Conservation (phyloP, 2,888 invertebrate species). For the Watsonalla cultraria region DNA sequence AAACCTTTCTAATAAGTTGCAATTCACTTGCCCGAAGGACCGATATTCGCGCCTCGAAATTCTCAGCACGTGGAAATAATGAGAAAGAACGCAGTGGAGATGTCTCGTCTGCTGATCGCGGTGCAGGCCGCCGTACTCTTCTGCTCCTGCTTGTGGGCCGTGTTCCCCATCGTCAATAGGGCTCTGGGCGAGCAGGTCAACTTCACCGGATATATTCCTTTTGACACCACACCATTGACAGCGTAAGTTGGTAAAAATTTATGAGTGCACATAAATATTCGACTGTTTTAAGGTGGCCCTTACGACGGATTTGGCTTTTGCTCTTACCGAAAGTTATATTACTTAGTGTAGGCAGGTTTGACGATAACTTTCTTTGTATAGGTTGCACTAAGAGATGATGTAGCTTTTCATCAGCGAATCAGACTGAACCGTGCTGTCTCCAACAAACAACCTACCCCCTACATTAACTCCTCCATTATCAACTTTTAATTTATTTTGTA, state of each 20-base stretch:
- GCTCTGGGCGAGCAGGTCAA: constrained; percentile 37
- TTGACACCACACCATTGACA: constrained; percentile 37
- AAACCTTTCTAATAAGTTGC: constrained; percentile 1
- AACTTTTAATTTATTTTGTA: no score
- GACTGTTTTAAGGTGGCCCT: not conserved
- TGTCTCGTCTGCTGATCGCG: constrained; percentile 42
- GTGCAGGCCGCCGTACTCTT: constrained; percentile 34
- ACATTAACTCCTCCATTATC: no score
- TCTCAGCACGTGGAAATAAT: constrained; percentile 37
- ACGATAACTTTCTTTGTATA: no score
- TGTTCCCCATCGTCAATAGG: constrained; percentile 49
- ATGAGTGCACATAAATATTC: not conserved
- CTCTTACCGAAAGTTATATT: no score
- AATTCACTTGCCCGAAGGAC: constrained; percentile 26
- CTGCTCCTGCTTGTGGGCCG: constrained; percentile 39
- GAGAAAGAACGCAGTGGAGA: constrained; percentile 37
- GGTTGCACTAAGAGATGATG: no score
- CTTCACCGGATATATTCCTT: constrained; percentile 59
- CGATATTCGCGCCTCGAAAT: constrained; percentile 39
- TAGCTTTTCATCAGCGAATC: no score
- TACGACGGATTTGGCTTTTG: no score
- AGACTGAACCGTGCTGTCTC: no score
- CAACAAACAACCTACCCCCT: no score
- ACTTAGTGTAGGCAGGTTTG: no score
- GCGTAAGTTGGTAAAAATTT: constrained; percentile 37